Evolutionary conservation across 2,797 vertebrate species (phyloP), one percentile per base, ranked within the genome.

Genomic region (Tinamus major): DNA sequence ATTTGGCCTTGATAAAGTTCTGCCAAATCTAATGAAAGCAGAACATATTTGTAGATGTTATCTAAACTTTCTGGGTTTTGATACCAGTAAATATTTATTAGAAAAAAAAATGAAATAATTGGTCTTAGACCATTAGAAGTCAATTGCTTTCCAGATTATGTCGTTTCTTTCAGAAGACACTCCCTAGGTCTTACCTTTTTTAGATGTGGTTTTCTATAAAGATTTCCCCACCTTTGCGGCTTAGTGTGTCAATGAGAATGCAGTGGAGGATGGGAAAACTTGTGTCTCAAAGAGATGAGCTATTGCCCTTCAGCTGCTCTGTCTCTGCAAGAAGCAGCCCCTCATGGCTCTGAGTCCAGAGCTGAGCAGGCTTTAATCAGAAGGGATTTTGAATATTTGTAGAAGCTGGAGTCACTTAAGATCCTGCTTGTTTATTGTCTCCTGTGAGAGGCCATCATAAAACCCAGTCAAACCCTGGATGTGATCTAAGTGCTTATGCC

Each of bases 61-160:
- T 92, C 61, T 61, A 63, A 83, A 87, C 79, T 79, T 95, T 83
- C 39, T 85, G 49, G 51, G 75, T 93, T 96, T 94, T 93, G 69
- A 91, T 91, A 53, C 41, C 79, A 76, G 69, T 68, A 75, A 31
- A 71, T 71, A 90, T 82, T 83, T 75, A 65, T 83, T 85, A 83
- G 41, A 19, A 49, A n/a, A 24, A 48, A n/a, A 31, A 53, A 14
- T 39, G 81, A 78, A 87, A 89, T 58, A 82, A 78, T 56, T 55
- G 19, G 37, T 69, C 37, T 72, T 55, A 79, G 4, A 42, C 10
- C 46, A 35, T 76, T 67, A 86, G 39, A 58, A 49, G 55, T 13
- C 33, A 27, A 87, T 80, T 0, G 49, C 82, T 87, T 96, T 78
- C 41, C 65, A 20, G 78, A 79, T 62, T 42, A 71, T 3, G 72